phyloP scores from a whole-genome alignment of 2,113 vertebrate genomes.

The Fulmarus glacialis region DNA sequence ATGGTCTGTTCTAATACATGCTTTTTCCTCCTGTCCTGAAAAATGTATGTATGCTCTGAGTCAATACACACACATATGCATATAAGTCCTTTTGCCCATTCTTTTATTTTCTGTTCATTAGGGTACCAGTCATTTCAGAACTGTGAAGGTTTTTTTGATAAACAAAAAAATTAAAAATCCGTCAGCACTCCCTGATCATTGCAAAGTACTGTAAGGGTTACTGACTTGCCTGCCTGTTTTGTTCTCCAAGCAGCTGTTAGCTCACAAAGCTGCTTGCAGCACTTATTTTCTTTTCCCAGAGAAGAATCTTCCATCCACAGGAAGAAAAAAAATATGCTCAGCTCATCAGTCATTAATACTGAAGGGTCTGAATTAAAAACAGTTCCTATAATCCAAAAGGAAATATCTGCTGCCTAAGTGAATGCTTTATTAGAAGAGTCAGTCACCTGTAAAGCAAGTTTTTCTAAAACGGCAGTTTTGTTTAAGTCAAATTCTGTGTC shows the following conservation, averaged over 20 bases:
- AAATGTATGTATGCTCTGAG: not conserved
- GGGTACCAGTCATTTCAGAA: not conserved
- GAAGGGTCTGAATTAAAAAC: not conserved
- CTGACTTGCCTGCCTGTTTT: not conserved
- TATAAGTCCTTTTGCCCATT: not conserved
- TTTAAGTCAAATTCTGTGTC: not conserved
- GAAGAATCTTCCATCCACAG: not conserved
- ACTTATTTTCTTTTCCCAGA: slow-evolving; percentile 21
- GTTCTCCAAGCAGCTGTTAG: slow-evolving; percentile 4
- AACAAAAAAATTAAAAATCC: not conserved
- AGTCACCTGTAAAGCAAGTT: not conserved
- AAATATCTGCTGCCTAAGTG: not conserved
- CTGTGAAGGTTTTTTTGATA: not conserved
- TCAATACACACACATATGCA: not conserved
- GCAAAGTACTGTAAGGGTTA: not conserved
- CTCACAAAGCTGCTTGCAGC: not conserved
- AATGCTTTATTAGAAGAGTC: not conserved
- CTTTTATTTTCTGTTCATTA: not conserved
- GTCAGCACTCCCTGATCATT: not conserved
- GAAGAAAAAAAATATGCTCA: not conserved
- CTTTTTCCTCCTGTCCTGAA: not conserved
- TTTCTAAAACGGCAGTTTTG: not conserved
- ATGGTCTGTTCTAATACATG: not conserved
- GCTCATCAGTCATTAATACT: not conserved
- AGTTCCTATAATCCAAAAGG: not conserved